Percentiles rank a stretch among this genome's conserved stretches.
Evolutionary conservation across 2,797 vertebrate genomes (phyloP).

Genomic region (Chromobotia macracanthus): DNA sequence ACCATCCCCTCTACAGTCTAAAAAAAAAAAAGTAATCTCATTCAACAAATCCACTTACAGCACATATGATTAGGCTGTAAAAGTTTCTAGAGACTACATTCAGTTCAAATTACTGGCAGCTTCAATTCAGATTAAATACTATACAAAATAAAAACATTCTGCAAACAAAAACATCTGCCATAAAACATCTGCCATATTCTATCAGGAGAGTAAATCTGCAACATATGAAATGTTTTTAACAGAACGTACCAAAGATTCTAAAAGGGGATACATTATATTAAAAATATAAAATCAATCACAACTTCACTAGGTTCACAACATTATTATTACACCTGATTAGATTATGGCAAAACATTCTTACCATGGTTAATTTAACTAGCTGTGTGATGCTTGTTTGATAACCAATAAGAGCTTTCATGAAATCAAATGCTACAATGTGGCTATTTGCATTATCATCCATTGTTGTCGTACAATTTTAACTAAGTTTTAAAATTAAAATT

Average conservation of each 20-base stretch:
- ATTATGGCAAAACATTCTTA: background rate
- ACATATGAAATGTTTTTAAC: background rate
- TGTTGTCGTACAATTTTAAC: background rate
- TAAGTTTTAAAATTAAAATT: background rate
- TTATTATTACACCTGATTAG: background rate
- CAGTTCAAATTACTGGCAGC: background rate
- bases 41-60: background rate
- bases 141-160: background rate
- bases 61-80: background rate
- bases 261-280: background rate
- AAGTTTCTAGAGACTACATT: background rate
- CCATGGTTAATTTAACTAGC: background rate
- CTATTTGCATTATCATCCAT: background rate
- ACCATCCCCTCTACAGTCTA: background rate
- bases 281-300: background rate
- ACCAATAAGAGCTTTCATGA: background rate
- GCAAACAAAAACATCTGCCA: background rate
- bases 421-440: background rate
- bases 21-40: background rate
- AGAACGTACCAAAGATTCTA: background rate
- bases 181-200: background rate
- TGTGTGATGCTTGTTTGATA: background rate
- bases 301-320: background rate
- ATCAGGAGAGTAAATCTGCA: background rate
- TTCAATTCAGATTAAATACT: background rate